Evolutionary conservation across 2,797 vertebrate species (phyloP).

Genomic region (Epinephelus awoara): DNA sequence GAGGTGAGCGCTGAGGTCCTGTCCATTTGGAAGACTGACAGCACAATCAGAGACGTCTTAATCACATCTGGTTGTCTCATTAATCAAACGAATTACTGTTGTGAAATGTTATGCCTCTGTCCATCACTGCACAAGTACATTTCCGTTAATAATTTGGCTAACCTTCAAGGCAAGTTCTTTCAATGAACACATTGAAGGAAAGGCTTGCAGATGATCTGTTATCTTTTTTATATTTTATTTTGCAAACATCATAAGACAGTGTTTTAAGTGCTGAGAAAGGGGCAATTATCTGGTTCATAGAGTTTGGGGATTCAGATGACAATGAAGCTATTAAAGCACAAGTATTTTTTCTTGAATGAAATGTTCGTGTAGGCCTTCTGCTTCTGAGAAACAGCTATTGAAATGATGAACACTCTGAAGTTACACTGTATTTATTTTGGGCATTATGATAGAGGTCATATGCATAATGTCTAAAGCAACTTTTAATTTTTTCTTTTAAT

Average conservation of each 20-base stretch:
- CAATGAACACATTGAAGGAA: slow-evolving; percentile 32
- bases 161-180: slow-evolving; percentile 80
- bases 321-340: not conserved
- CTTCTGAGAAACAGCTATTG: not conserved
- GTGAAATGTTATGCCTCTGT: slow-evolving; percentile 79
- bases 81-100: slow-evolving; percentile 82
- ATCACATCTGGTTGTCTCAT: slow-evolving; percentile 83
- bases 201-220: slow-evolving; percentile 34
- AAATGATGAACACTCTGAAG: not conserved
- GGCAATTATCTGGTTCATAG: not conserved
- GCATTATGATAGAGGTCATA: not conserved
- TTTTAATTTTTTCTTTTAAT: not conserved
- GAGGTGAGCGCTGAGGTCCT: slow-evolving; percentile 74
- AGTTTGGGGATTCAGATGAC: not conserved
- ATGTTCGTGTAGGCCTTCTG: not conserved
- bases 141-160: slow-evolving; percentile 85
- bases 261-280: not conserved
- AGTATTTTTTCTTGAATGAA: not conserved
- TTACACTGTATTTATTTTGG: not conserved
- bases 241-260: slow-evolving; percentile 19
- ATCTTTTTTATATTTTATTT: slow-evolving; percentile 4
- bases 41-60: slow-evolving; percentile 83
- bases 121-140: slow-evolving; percentile 73
- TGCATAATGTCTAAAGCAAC: not conserved
- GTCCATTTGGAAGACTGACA: slow-evolving; percentile 89